phyloP scores from a whole-genome alignment of 2,113 vertebrate species.

The Hydropotes inermis region DNA sequence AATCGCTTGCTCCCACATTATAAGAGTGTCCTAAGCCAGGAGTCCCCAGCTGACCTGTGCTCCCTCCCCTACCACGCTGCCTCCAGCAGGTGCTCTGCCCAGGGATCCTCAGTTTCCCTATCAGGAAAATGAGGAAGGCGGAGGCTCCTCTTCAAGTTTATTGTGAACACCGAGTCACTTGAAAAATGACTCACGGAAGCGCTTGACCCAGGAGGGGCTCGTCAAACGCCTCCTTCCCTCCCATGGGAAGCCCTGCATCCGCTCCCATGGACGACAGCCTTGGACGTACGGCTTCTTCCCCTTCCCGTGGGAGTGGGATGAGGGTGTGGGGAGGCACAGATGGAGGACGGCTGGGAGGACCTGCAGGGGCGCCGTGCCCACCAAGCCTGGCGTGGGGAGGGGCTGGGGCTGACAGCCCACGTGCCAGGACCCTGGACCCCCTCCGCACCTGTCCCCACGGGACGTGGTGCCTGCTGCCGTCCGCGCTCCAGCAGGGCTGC shows the following conservation, averaged over 20 bases:
- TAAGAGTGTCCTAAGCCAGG: neutral
- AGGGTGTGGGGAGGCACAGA: neutral
- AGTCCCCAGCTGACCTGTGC: neutral
- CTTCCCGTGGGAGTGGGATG: neutral
- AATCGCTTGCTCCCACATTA: too few relatives aligned
- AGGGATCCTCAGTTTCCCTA: neutral
- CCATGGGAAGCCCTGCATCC: neutral
- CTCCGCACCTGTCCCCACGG: neutral
- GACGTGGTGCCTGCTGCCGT: neutral
- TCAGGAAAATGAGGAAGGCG: neutral
- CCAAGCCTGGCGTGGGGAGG: accelerated
- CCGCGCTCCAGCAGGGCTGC: neutral
- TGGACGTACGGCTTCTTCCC: accelerated
- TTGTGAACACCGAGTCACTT: too few relatives aligned
- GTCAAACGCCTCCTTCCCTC: accelerated
- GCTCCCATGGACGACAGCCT: neutral
- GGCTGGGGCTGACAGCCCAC: neutral
- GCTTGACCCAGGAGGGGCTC: neutral
- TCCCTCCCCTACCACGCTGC: accelerated
- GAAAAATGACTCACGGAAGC: neutral
- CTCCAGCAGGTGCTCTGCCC: neutral
- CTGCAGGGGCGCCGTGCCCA: accelerated
- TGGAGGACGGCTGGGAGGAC: neutral
- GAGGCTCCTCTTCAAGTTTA: neutral
- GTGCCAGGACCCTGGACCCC: too few relatives aligned